Conservation (phyloP, 2,113 vertebrate species). For the Tachuris rubrigastra region DNA sequence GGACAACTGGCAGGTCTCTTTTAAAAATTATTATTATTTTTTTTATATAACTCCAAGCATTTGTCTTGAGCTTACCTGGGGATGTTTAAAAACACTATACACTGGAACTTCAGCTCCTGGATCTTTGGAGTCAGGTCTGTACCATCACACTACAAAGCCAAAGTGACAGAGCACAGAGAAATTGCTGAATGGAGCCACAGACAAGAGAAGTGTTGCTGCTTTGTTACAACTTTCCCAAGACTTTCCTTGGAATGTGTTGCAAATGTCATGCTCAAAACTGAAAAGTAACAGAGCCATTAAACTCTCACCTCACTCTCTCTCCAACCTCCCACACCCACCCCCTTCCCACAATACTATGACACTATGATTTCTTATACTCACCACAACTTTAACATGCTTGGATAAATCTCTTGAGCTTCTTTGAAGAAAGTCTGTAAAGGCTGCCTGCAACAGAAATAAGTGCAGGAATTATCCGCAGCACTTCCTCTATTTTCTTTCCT, state of each 20-base stretch:
- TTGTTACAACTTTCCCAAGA: conserved; percentile 68
- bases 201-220: conserved; percentile 66
- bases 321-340: not conserved
- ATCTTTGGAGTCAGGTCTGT: conserved; percentile 86
- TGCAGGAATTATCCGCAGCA: not conserved
- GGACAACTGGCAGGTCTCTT: not conserved
- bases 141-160: conserved; percentile 81
- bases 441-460: conserved; percentile 70
- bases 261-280: conserved; percentile 58
- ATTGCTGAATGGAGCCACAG: conserved; percentile 53
- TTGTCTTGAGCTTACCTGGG: conserved; percentile 76
- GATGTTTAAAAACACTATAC: conserved; percentile 89
- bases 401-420: conserved; percentile 85
- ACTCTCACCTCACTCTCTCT: not conserved
- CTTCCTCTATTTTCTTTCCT: not conserved
- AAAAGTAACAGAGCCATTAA: conserved; percentile 64
- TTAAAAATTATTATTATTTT: not conserved
- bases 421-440: conserved; percentile 85
- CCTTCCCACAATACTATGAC: not conserved
- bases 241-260: conserved; percentile 60
- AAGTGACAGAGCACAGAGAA: conserved; percentile 61
- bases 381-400: conserved; percentile 85
- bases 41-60: not conserved
- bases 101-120: conserved; percentile 87
- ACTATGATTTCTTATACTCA: conserved; percentile 65